Conservation (phyloP, 2,797 vertebrate genomes). For the Apogon hyalosoma region DNA sequence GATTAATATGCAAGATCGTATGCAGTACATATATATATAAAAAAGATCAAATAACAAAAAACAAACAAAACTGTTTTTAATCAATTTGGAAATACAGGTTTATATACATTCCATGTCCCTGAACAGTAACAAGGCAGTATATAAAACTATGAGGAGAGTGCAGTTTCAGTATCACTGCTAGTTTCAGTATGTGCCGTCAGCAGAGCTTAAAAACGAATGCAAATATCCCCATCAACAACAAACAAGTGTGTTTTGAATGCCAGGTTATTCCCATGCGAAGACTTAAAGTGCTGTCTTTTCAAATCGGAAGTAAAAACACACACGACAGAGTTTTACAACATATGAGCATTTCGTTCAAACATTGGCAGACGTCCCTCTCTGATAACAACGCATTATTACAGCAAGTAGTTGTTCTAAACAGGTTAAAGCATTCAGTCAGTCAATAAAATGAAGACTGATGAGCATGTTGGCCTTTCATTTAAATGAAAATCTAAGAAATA, state of each 20-base stretch:
- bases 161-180: conserved; percentile 40
- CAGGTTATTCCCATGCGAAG: conserved; percentile 13
- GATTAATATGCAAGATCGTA: neutral
- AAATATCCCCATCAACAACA: conserved; percentile 26
- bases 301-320: neutral
- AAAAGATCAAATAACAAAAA: too few species aligned
- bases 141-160: conserved; percentile 19
- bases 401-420: conserved; percentile 4
- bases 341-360: neutral
- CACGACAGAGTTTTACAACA: neutral
- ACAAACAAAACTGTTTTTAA: too few species aligned
- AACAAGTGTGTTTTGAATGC: conserved; percentile 14
- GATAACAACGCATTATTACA: neutral
- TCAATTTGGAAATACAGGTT: neutral
- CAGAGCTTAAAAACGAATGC: conserved; percentile 45
- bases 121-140: conserved; percentile 9
- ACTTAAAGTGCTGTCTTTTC: neutral
- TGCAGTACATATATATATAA: too few species aligned
- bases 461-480: conserved; percentile 3
- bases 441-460: neutral
- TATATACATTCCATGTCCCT: conserved; percentile 4
- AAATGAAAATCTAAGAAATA: neutral
- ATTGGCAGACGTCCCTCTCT: neutral
- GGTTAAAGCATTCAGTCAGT: neutral
- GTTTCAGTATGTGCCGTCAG: conserved; percentile 39